Conservation (phyloP, 2,888 invertebrate species). For the Phaedon cochleariae region DNA sequence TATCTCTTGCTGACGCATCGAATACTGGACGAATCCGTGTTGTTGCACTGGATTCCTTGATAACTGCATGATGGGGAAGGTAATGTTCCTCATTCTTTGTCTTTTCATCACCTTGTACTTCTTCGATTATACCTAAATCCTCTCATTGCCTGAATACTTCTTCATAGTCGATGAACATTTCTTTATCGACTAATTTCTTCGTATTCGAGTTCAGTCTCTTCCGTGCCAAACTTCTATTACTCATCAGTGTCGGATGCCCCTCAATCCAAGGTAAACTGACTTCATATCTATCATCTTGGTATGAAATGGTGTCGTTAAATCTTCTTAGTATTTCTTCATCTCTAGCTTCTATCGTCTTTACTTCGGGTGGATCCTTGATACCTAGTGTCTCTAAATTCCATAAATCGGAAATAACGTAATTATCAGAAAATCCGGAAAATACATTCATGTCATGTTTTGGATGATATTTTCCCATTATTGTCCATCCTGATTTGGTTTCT, state of each 20-base stretch:
- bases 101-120: too few species aligned
- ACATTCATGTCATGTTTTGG: background rate
- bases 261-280: too few species aligned
- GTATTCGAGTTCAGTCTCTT: background rate
- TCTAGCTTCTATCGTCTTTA: background rate
- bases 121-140: too few species aligned
- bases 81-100: background rate
- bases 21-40: background rate
- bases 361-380: background rate
- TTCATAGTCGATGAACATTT: too few species aligned
- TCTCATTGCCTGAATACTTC: too few species aligned
- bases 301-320: constrained; percentile 4
- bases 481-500: background rate
- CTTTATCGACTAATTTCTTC: background rate
- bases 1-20: too few species aligned
- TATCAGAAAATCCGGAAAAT: too few species aligned
- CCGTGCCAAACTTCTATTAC: background rate
- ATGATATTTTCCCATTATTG: constrained; percentile 3
- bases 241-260: background rate
- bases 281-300: too few species aligned
- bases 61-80: background rate
- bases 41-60: background rate
- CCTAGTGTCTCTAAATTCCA: background rate
- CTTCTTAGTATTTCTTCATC: background rate
- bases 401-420: background rate